Conservation (phyloP, 2,888 invertebrate genomes). For the Melanophora roralis region DNA sequence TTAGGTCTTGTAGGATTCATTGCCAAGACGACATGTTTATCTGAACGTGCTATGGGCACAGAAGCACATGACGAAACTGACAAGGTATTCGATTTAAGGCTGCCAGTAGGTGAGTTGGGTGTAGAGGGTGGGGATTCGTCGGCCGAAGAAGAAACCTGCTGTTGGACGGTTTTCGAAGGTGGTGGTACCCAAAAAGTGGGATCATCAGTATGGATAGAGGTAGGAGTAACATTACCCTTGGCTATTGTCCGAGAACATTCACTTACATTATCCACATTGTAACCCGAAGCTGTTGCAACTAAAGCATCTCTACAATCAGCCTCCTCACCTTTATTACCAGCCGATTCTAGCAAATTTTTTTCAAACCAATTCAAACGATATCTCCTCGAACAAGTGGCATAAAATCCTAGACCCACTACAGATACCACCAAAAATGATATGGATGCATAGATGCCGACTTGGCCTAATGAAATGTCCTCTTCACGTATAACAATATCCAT, state of each 20-base stretch:
- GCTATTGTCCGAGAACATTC: conserved; percentile 74
- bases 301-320: conserved; percentile 78
- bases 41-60: conserved; percentile 78
- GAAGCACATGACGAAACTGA: conserved; percentile 74
- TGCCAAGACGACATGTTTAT: conserved; percentile 79
- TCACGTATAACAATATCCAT: conserved; percentile 76
- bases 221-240: conserved; percentile 75
- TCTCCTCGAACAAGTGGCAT: conserved; percentile 79
- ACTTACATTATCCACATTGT: conserved; percentile 76
- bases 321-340: conserved; percentile 76
- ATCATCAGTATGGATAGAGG: conserved; percentile 75
- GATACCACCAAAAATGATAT: conserved; percentile 78
- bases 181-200: conserved; percentile 78
- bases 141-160: conserved; percentile 69
- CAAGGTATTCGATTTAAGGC: conserved; percentile 76
- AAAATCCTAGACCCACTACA: conserved; percentile 77
- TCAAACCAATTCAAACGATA: conserved; percentile 81
- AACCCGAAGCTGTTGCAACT: conserved; percentile 73
- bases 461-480: conserved; percentile 75
- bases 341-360: conserved; percentile 79
- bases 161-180: conserved; percentile 70
- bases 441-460: conserved; percentile 78
- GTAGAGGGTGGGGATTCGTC: conserved; percentile 78
- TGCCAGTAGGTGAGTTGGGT: conserved; percentile 77
- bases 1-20: conserved; percentile 78